Conservation (phyloP, 2,797 vertebrate species). For the Mus caroli region DNA sequence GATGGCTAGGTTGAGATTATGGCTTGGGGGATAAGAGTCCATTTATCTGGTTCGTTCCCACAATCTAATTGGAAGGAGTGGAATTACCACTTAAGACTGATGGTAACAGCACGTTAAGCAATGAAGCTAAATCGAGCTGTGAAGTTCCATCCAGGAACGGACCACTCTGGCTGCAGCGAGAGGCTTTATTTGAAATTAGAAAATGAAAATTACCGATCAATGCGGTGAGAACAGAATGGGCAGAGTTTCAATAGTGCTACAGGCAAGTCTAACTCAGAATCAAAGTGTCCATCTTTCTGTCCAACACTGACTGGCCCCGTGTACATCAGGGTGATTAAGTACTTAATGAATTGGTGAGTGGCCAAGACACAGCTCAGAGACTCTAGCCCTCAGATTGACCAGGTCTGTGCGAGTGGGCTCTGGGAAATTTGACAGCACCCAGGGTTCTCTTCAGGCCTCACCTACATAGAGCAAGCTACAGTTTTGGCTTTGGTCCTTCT, state of each 20-base stretch:
- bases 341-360: not conserved
- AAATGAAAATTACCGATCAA: conserved; percentile 89
- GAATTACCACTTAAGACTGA: conserved; percentile 88
- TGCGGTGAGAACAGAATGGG: conserved; percentile 84
- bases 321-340: conserved; percentile 71
- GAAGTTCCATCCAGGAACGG: conserved; percentile 82
- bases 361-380: not conserved
- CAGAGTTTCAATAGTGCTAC: conserved; percentile 80
- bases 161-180: conserved; percentile 77
- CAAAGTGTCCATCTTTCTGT: conserved; percentile 83
- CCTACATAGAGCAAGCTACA: no score
- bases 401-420: conserved; percentile 8
- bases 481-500: not conserved
- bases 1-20: conserved; percentile 70
- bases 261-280: conserved; percentile 81
- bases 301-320: conserved; percentile 79
- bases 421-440: not conserved
- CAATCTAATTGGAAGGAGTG: conserved; percentile 87
- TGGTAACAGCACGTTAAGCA: conserved; percentile 82
- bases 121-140: conserved; percentile 84
- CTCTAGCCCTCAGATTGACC: conserved; percentile 42
- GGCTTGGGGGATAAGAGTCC: conserved; percentile 81
- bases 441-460: accelerated
- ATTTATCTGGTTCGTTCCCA: conserved; percentile 84
- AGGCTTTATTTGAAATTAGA: conserved; percentile 88